Conservation (phyloP, 2,113 vertebrate species). For the Euleptes europaea region DNA sequence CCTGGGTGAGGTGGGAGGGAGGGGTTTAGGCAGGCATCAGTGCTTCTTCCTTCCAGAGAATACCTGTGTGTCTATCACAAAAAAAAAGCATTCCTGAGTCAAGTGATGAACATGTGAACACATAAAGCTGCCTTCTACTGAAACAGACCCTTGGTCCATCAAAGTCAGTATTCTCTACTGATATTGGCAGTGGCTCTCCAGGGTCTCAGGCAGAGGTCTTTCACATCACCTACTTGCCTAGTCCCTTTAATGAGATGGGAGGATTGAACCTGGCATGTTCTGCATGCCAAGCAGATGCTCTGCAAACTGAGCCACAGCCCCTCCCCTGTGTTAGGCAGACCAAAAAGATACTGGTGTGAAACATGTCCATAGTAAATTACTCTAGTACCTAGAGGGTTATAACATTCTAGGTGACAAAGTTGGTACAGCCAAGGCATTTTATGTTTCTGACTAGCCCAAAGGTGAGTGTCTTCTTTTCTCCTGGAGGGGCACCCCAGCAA, state of each 20-base stretch:
- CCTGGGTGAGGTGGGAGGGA: not conserved
- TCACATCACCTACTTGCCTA: too few species aligned
- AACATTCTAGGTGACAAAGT: not conserved
- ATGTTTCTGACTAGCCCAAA: not conserved
- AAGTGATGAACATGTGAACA: too few species aligned
- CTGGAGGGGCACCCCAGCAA: not conserved
- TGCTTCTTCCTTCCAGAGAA: not conserved
- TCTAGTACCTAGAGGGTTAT: not conserved
- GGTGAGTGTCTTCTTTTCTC: not conserved
- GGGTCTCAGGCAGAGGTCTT: too few species aligned
- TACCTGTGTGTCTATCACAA: not conserved
- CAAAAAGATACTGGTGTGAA: not conserved
- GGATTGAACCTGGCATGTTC: too few species aligned
- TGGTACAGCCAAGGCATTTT: not conserved
- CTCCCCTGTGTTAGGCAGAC: not conserved
- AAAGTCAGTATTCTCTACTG: too few species aligned
- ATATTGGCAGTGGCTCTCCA: too few species aligned
- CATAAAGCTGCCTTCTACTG: too few species aligned
- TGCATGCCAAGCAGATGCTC: too few species aligned
- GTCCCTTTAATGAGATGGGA: too few species aligned
- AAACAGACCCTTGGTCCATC: too few species aligned
- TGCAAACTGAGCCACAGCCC: too few species aligned
- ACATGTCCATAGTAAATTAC: not conserved
- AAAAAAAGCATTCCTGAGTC: not conserved
- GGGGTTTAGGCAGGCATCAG: not conserved